Evolutionary conservation across 1,140 invertebrate species (phyloP), one percentile per base, ranked within the genome.

Genomic region (Chymomyza costata): DNA sequence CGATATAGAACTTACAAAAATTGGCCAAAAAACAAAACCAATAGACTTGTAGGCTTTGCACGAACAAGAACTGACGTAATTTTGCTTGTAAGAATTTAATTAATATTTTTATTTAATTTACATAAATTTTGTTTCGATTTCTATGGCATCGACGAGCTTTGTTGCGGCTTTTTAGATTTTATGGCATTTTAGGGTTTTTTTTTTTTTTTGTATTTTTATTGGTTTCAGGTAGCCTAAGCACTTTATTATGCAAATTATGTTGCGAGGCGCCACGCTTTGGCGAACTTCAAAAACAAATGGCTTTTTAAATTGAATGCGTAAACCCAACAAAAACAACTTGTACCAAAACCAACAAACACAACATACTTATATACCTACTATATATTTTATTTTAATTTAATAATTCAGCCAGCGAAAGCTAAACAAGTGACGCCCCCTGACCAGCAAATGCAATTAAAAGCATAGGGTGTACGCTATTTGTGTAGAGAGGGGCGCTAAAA

Each of bases 51-150:
- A 32, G 10, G 14, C 38, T 28, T 30, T 6, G 18, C 11, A 50
- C 17, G 7, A 21, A 41, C 43, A 59, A 49, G 57, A 60, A 38
- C 40, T 68, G 58, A 68, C 65, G 65, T 64, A 53, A 64, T 63
- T 62, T 68, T 30, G 30, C 41, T 38, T 52, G 54, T 21, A 50
- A 57, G 56, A 70, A 78, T 71, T 78, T 56, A 76, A 76, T 78
- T 76, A 76, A 78, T 78, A 57, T 65, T 74, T 74, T 74, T 65
- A 63, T 78, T 65, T 70, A 66, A 76, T 76, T 76, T 76, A 76
- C 71, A 76, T 76, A 76, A 76, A 78, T 78, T 78, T n/a, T 76
- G 78, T 78, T 71, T 71, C 78, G 78, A 71, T 74, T 76, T 65
- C 61, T 69, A 69, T 65, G 31, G 45, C 48, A 64, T 44, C 59